Conservation (phyloP, 1,140 invertebrate species). For the Argopecten irradians region DNA sequence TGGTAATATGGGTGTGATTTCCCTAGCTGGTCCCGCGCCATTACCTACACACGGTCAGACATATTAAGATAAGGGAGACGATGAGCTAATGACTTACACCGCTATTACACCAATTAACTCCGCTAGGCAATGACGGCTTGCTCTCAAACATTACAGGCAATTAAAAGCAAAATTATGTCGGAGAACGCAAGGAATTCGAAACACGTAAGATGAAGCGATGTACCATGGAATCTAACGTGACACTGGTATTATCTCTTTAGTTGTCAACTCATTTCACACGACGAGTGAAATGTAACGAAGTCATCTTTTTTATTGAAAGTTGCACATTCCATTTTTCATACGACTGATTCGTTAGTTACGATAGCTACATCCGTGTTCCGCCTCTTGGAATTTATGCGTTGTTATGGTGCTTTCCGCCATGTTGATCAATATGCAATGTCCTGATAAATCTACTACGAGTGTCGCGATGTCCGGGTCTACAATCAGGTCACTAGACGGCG, state of each 20-base stretch:
- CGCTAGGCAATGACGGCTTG: not conserved
- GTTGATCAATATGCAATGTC: not conserved
- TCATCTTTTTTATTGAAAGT: not conserved
- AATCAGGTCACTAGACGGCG: not conserved
- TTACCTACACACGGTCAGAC: not conserved
- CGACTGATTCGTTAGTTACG: not conserved
- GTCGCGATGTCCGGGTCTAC: not conserved
- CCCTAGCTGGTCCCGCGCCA: not conserved
- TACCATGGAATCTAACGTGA: not conserved
- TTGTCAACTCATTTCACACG: not conserved
- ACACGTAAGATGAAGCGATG: not conserved
- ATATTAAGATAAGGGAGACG: not conserved
- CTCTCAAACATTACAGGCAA: not conserved
- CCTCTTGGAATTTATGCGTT: not conserved
- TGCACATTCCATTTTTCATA: not conserved
- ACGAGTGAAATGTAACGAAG: not conserved
- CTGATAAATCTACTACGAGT: not conserved
- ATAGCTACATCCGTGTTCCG: not conserved
- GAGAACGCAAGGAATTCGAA: not conserved
- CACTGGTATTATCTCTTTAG: not conserved
- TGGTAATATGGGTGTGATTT: not conserved
- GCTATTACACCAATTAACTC: not conserved
- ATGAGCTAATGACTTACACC: not conserved
- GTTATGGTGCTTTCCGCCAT: not conserved
- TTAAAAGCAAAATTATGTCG: not conserved